These are phyloP conservation scores for Microcebus tavaratra DNA, from an alignment of 2,113 vertebrate species.

Conservation along the genomic window DNA sequence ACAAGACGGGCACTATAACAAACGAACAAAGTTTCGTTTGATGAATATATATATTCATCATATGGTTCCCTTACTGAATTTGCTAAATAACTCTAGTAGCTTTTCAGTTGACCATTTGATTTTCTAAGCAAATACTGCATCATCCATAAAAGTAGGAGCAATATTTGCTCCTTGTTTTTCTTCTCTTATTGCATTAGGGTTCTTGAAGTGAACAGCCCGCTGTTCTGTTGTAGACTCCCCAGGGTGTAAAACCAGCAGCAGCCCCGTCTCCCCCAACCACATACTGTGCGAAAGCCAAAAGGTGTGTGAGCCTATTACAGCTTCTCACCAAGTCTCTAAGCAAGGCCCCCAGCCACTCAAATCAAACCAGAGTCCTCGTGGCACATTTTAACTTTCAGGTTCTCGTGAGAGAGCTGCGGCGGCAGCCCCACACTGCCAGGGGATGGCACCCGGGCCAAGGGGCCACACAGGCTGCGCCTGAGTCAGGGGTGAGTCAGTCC, in stretches of 20 bases:
- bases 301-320: no score
- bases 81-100: background rate
- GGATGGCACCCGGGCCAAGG: background rate
- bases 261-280: background rate
- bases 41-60: background rate
- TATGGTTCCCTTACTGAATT: background rate
- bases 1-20: fast-evolving
- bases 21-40: background rate
- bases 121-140: background rate
- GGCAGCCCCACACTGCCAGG: fast-evolving
- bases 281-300: background rate
- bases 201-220: background rate
- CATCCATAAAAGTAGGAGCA: background rate
- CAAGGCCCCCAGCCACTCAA: background rate
- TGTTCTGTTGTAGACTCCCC: background rate
- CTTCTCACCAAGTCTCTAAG: background rate
- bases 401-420: background rate
- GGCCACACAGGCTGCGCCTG: slow-evolving; percentile 38
- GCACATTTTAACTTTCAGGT: background rate
- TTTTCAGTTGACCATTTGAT: background rate
- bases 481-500: background rate
- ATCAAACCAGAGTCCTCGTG: background rate
- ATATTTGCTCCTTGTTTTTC: background rate
- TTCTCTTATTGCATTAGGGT: background rate
- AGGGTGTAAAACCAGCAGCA: background rate